Evolutionary conservation across 2,888 invertebrate genomes (phyloP).

Genomic region (Lasioglossum oenotherae): DNA sequence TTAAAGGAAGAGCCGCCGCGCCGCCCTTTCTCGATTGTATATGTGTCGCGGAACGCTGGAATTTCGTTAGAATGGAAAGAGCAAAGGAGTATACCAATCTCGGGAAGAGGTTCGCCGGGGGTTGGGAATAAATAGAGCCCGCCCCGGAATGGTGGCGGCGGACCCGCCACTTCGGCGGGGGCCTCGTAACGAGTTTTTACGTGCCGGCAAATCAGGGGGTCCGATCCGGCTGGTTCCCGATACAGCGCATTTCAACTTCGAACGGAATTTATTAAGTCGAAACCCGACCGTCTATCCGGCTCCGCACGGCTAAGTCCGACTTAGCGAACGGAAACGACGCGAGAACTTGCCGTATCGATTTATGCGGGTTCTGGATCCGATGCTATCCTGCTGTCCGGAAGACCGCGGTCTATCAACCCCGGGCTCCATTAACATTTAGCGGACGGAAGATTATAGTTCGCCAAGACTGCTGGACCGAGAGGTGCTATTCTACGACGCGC

Average conservation of each 20-base stretch:
- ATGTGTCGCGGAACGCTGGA: slow-evolving; percentile 47
- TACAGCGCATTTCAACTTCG: not conserved
- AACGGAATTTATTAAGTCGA: slow-evolving; percentile 35
- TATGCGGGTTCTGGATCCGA: slow-evolving; percentile 1
- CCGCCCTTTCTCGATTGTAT: not conserved
- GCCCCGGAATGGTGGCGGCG: not conserved
- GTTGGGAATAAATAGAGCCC: slow-evolving; percentile 41
- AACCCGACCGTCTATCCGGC: not conserved
- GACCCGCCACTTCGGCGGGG: not conserved
- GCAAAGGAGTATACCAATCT: slow-evolving; percentile 61
- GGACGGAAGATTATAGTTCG: slow-evolving; percentile 6
- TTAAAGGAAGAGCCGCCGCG: slow-evolving; percentile 58
- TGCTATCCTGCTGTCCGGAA: not conserved
- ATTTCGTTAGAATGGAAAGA: slow-evolving; percentile 59
- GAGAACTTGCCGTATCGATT: slow-evolving; percentile 8
- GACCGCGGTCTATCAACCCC: not conserved
- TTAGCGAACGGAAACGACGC: slow-evolving; percentile 3
- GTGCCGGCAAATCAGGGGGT: slow-evolving; percentile 4
- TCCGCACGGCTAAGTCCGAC: not conserved
- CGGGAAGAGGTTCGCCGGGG: slow-evolving; percentile 44
- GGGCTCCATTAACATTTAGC: slow-evolving; percentile 9
- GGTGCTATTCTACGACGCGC: not conserved
- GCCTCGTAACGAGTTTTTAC: slow-evolving; percentile 35
- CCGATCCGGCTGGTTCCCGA: not conserved
- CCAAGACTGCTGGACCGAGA: too few relatives aligned